Percentiles rank a stretch among this genome's conserved stretches.
Evolutionary conservation across 2,797 vertebrate genomes (phyloP).

Genomic region (Menidia menidia): DNA sequence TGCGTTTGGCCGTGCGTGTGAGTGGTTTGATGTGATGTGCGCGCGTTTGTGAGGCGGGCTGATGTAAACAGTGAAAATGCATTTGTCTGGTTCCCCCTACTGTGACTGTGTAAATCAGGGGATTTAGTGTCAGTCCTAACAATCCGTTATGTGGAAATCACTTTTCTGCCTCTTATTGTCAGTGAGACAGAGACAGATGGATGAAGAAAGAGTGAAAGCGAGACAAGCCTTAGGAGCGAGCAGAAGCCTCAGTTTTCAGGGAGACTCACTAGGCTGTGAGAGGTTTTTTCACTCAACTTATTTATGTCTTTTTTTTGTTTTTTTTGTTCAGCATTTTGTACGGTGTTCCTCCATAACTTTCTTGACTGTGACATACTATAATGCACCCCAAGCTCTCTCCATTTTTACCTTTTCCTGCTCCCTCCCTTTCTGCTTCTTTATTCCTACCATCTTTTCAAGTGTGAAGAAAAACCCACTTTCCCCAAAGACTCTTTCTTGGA

Average conservation of each 20-base stretch:
- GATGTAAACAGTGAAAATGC: slow-evolving; percentile 75
- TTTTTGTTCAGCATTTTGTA: slow-evolving; percentile 23
- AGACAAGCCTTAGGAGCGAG: slow-evolving; percentile 45
- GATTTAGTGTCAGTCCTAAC: slow-evolving; percentile 77
- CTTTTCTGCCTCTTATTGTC: slow-evolving; percentile 69
- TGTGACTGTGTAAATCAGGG: slow-evolving; percentile 74
- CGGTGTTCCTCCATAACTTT: slow-evolving; percentile 28
- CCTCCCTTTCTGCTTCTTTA: slow-evolving; percentile 31
- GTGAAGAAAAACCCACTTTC: slow-evolving; percentile 67
- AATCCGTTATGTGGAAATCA: slow-evolving; percentile 76
- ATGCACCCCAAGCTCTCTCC: slow-evolving; percentile 32
- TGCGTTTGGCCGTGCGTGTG: slow-evolving; percentile 34
- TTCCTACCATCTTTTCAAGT: slow-evolving; percentile 76
- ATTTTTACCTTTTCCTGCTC: slow-evolving; percentile 35
- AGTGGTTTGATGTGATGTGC: slow-evolving; percentile 10
- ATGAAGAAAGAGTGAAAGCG: slow-evolving; percentile 27
- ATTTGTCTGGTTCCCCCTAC: slow-evolving; percentile 65
- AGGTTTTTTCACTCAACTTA: slow-evolving; percentile 36
- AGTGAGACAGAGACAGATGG: slow-evolving; percentile 46
- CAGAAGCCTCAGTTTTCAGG: slow-evolving; percentile 53
- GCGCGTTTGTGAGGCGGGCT: slow-evolving; percentile 13
- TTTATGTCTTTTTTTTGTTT: slow-evolving; percentile 29
- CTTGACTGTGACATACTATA: slow-evolving; percentile 33
- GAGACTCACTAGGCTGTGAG: slow-evolving; percentile 51
- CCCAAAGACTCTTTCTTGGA: slow-evolving; percentile 57